Conservation (phyloP, 1,140 invertebrate species). For the Bradynema listronoti region DNA sequence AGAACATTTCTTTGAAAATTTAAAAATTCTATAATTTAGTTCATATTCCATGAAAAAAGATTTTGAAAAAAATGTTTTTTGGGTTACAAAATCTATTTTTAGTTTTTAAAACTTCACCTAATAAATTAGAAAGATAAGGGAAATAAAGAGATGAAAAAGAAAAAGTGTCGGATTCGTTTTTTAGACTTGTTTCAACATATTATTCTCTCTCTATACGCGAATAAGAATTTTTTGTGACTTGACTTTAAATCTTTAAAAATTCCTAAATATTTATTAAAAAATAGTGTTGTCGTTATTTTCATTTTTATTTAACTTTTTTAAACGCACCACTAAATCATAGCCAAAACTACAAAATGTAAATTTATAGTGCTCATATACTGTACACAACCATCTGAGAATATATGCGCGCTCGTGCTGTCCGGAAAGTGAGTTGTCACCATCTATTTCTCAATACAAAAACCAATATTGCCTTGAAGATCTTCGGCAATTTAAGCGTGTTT, state of each 20-base stretch:
- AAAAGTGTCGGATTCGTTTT: no score
- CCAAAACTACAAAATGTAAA: no score
- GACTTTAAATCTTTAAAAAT: background rate
- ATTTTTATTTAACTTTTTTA: slow-evolving; percentile 5
- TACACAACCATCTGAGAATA: slow-evolving; percentile 18
- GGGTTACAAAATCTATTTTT: no score
- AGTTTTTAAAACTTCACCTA: no score
- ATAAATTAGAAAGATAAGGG: no score
- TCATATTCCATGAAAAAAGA: background rate
- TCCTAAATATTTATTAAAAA: background rate
- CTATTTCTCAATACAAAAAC: background rate
- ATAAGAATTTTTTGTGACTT: background rate
- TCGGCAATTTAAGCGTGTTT: slow-evolving; percentile 7
- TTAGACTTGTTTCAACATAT: background rate
- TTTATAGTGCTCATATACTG: slow-evolving; percentile 37
- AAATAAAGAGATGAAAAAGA: no score
- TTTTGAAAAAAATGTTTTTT: background rate
- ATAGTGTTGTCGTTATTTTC: slow-evolving; percentile 7
- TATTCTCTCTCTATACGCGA: background rate
- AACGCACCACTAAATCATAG: no score
- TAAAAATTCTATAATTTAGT: background rate
- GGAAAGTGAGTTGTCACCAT: slow-evolving; percentile 3
- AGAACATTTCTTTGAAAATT: background rate
- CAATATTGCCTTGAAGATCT: slow-evolving; percentile 28
- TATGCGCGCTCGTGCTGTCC: slow-evolving; percentile 22